A percentile compares a stretch with the other conserved stretches of the same genome.
phyloP scores from a whole-genome alignment of 2,113 vertebrate genomes.

The Notarius lentiginosus region DNA sequence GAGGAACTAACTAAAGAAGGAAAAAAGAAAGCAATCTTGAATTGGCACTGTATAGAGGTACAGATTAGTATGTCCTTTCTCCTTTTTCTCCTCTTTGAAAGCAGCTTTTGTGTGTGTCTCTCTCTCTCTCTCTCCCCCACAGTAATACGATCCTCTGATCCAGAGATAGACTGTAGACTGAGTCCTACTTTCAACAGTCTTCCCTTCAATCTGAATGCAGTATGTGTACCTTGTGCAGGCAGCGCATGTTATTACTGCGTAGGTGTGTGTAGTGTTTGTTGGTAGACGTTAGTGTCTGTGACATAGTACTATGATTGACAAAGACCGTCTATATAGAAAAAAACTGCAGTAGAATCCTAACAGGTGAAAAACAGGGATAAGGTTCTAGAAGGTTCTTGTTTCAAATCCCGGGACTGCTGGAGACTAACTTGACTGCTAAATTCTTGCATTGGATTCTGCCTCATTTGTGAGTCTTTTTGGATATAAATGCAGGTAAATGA shows the following conservation, averaged over 20 bases:
- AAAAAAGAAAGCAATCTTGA: constrained; percentile 15
- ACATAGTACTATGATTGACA: neutral
- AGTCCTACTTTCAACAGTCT: constrained; percentile 20
- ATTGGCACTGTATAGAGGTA: constrained; percentile 46
- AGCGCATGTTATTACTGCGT: neutral
- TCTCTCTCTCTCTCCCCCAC: neutral
- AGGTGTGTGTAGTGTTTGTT: neutral
- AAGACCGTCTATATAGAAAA: neutral
- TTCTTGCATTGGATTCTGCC: neutral
- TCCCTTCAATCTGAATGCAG: constrained; percentile 31
- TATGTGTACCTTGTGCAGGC: constrained; percentile 7
- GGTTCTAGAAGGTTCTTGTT: neutral
- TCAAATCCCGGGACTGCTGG: neutral
- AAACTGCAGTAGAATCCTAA: neutral
- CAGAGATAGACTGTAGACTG: constrained; percentile 20
- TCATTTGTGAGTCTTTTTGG: neutral
- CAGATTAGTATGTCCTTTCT: constrained; percentile 46
- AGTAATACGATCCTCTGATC: constrained; percentile 42
- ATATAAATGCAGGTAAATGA: neutral
- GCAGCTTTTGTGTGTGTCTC: constrained; percentile 48
- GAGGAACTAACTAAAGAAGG: neutral
- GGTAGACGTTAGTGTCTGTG: neutral
- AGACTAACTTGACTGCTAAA: neutral
- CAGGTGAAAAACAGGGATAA: neutral
- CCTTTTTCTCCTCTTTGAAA: constrained; percentile 39